Evolutionary conservation across 2,797 vertebrate genomes (phyloP).

Genomic region (Ispidina picta): DNA sequence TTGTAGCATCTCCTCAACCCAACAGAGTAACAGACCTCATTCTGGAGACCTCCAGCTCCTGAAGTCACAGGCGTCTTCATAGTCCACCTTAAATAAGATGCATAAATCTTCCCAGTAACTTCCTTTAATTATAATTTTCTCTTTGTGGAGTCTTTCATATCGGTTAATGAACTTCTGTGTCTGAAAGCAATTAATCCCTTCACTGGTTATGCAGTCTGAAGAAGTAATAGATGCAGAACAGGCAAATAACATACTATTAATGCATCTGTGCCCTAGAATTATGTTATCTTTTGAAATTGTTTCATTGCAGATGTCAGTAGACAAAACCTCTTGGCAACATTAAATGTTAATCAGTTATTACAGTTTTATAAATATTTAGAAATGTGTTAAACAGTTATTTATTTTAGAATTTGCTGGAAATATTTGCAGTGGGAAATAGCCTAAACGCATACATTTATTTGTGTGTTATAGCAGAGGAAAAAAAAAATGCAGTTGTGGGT

Average conservation of each 20-base stretch:
- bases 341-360: slow-evolving; percentile 52
- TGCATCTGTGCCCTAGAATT: slow-evolving; percentile 17
- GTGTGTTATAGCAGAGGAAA: background rate
- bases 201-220: background rate
- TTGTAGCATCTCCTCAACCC: accelerated
- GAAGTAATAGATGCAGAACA: slow-evolving; percentile 28
- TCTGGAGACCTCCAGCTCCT: background rate
- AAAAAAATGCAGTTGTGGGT: background rate
- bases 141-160: background rate
- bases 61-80: accelerated
- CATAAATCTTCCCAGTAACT: background rate
- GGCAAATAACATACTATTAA: slow-evolving; percentile 28
- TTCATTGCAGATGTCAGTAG: slow-evolving; percentile 50
- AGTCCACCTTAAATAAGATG: background rate
- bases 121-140: slow-evolving; percentile 27
- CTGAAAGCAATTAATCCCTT: slow-evolving; percentile 37
- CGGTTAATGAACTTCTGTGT: background rate
- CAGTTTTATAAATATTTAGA: slow-evolving; percentile 55
- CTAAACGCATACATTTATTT: background rate
- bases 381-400: slow-evolving; percentile 27
- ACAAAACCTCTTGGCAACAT: slow-evolving; percentile 62
- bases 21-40: accelerated
- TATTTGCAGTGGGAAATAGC: slow-evolving; percentile 3
- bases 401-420: slow-evolving; percentile 2
- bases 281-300: background rate